Evolutionary conservation across 2,888 invertebrate genomes (phyloP).

Genomic region (Torymus aiolomorphi): DNA sequence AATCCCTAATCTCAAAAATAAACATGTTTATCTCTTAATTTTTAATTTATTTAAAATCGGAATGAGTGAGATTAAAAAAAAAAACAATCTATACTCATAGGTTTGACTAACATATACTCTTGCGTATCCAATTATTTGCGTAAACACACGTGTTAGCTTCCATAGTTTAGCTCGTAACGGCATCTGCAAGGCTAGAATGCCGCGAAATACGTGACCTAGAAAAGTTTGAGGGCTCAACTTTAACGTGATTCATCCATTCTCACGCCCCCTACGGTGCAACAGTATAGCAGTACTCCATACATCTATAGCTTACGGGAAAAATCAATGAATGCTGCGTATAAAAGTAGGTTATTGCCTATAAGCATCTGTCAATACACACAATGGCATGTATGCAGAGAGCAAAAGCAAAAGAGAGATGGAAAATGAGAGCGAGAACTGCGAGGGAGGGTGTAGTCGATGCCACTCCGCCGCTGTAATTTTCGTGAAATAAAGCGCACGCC

Average conservation of each 20-base stretch:
- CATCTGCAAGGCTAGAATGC: no score
- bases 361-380: conserved; percentile 44
- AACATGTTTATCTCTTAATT: no score
- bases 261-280: neutral
- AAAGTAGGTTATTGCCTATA: conserved; percentile 47
- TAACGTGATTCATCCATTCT: conserved; percentile 15
- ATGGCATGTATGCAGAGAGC: conserved; percentile 1
- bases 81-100: no score
- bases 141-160: no score
- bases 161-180: no score
- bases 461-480: conserved; percentile 20
- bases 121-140: no score
- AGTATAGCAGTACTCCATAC: no score
- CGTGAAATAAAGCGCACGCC: conserved; percentile 43
- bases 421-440: neutral
- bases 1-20: no score
- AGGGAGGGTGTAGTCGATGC: neutral
- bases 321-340: conserved; percentile 10
- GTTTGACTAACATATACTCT: no score
- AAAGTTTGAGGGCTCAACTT: conserved; percentile 10
- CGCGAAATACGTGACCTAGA: neutral
- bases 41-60: no score
- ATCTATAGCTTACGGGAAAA: conserved; percentile 1
- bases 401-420: neutral
- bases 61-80: no score